Evolutionary conservation across 2,888 invertebrate species (phyloP).

Genomic region (Brachypalpus laphriformis): DNA sequence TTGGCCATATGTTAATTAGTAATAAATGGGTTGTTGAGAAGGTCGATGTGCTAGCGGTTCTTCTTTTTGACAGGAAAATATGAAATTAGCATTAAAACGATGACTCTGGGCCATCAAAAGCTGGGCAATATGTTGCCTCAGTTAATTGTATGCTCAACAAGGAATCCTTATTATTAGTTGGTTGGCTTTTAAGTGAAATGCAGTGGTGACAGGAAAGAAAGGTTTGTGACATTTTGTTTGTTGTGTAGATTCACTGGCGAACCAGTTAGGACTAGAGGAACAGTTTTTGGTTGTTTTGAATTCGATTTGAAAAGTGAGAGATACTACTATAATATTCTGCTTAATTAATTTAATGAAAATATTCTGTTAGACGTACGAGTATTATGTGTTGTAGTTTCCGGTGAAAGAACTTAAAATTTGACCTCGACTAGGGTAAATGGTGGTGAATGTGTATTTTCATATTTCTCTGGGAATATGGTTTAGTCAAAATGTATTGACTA

Average conservation of each 20-base stretch:
- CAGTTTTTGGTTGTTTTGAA: neutral
- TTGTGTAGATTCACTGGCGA: too few species aligned
- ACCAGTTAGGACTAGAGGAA: neutral
- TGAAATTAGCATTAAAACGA: constrained; percentile 43
- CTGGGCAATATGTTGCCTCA: constrained; percentile 16
- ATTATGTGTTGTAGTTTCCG: neutral
- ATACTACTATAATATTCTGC: neutral
- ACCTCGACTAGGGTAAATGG: neutral
- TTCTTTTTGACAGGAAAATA: constrained; percentile 3
- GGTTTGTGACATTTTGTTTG: neutral
- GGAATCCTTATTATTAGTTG: neutral
- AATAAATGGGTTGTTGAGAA: constrained; percentile 55
- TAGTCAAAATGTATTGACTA: too few species aligned
- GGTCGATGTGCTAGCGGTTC: constrained; percentile 57
- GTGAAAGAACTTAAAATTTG: neutral
- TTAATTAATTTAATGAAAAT: neutral
- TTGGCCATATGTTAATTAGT: constrained; percentile 70
- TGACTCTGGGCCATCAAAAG: neutral
- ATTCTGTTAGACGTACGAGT: neutral
- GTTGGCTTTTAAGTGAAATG: constrained; percentile 6
- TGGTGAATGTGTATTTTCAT: too few species aligned
- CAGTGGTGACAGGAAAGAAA: neutral
- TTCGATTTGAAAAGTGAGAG: neutral
- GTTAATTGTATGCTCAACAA: neutral
- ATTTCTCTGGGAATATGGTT: too few species aligned